These are phyloP conservation scores for Spinibarbus caldwelli DNA, from an alignment of 2,797 vertebrate genomes.

Conservation along the genomic window DNA sequence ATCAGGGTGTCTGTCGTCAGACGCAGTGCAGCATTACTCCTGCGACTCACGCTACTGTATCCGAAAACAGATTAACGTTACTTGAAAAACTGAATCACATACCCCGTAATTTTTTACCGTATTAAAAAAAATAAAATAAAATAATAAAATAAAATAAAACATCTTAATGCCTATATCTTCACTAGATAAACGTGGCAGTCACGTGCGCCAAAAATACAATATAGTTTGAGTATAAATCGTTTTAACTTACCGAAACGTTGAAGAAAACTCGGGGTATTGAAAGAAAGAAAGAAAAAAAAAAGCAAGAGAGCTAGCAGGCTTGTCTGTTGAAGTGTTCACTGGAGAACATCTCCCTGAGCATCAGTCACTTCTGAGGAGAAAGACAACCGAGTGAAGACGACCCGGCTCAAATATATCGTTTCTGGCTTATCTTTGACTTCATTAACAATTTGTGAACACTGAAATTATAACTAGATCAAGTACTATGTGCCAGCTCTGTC, in stretches of 20 bases:
- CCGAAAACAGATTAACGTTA: background rate
- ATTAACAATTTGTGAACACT: background rate
- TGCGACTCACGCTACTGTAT: background rate
- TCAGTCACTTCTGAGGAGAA: background rate
- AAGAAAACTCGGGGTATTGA: background rate
- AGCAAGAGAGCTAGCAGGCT: background rate
- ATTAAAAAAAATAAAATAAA: background rate
- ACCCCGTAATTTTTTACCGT: background rate
- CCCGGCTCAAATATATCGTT: background rate
- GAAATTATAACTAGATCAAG: background rate
- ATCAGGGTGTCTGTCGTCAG: background rate
- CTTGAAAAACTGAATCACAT: background rate
- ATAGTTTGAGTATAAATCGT: background rate
- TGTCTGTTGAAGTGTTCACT: background rate
- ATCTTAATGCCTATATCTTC: background rate
- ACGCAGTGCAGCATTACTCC: background rate
- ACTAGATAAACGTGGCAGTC: background rate
- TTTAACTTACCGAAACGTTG: slow-evolving; percentile 40
- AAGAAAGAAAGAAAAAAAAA: background rate
- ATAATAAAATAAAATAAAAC: no score
- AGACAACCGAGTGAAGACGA: background rate
- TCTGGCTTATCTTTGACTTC: background rate
- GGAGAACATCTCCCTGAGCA: background rate
- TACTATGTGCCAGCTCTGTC: background rate
- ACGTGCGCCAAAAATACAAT: background rate